Evolutionary conservation across 2,113 vertebrate species (phyloP).

Genomic region (Danionella cerebrum): DNA sequence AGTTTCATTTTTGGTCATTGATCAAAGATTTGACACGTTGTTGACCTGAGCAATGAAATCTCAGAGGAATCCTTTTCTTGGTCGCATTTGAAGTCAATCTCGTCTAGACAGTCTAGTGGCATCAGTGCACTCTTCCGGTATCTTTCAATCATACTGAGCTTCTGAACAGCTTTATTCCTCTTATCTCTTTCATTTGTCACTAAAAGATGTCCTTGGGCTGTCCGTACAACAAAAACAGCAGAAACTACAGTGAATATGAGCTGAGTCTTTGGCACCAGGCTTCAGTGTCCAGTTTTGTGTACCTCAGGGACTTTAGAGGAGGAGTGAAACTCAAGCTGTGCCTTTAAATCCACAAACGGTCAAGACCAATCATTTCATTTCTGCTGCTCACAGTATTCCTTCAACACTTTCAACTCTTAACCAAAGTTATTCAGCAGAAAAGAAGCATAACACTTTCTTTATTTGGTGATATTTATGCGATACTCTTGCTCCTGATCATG

Average conservation of each 20-base stretch:
- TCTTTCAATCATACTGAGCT: neutral
- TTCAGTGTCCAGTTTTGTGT: conserved; percentile 13
- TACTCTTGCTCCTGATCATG: conserved; percentile 99
- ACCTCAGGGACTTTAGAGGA: conserved; percentile 36
- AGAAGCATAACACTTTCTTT: conserved; percentile 80
- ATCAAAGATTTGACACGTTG: no score
- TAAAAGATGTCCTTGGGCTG: neutral
- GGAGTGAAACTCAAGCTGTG: neutral
- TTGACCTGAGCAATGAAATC: neutral
- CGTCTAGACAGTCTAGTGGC: neutral
- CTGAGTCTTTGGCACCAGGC: conserved; percentile 1
- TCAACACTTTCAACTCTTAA: conserved; percentile 74
- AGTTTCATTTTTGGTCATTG: no score
- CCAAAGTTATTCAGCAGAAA: conserved; percentile 95
- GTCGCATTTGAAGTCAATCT: neutral
- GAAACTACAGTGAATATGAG: conserved; percentile 20
- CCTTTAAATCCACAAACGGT: neutral
- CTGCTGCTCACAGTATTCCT: conserved; percentile 49
- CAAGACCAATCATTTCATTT: conserved; percentile 1
- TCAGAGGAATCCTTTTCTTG: neutral
- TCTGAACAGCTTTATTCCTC: neutral
- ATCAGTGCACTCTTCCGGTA: neutral
- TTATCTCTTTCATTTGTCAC: neutral
- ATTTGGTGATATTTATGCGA: conserved; percentile 99
- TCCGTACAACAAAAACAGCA: neutral